Percentiles rank a stretch among this genome's conserved stretches.
These are phyloP conservation scores for Phymatocera aterrima DNA, from an alignment of 2,888 invertebrate species.

Conservation along the genomic window DNA sequence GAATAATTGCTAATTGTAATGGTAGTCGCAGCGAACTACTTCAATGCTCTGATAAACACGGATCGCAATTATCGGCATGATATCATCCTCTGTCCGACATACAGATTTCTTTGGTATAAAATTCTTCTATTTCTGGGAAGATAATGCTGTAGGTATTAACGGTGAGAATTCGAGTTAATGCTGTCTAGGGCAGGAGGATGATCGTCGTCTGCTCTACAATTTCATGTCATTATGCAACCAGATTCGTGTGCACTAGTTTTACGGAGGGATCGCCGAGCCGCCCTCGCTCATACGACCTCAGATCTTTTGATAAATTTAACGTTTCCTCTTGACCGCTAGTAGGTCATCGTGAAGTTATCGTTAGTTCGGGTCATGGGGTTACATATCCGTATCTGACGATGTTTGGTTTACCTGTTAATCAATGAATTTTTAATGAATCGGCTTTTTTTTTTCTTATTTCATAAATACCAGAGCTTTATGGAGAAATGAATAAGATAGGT, in stretches of 20 bases:
- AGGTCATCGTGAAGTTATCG: slow-evolving; percentile 34
- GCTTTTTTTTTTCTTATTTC: not conserved
- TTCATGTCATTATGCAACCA: slow-evolving; percentile 35
- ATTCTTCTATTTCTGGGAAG: not conserved
- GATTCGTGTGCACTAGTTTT: slow-evolving; percentile 64
- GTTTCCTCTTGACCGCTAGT: slow-evolving; percentile 21
- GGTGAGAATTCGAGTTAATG: not conserved
- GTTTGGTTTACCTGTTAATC: not conserved
- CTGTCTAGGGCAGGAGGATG: not conserved
- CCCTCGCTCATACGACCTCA: slow-evolving; percentile 28
- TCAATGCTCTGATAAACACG: slow-evolving; percentile 15
- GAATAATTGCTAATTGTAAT: slow-evolving; percentile 8
- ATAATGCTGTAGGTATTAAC: not conserved
- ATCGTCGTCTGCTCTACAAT: slow-evolving; percentile 14
- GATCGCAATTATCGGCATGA: slow-evolving; percentile 7
- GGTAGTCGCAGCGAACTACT: not conserved
- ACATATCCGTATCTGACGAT: not conserved
- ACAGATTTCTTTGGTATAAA: not conserved
- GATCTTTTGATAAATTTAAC: slow-evolving; percentile 43
- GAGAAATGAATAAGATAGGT: not conserved
- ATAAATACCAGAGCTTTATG: not conserved
- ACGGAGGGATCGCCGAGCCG: slow-evolving; percentile 55
- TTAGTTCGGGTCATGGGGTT: slow-evolving; percentile 23
- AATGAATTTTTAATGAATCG: not conserved
- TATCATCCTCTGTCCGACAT: not conserved